Conservation (phyloP, 2,113 vertebrate genomes). For the Halcyon malimbica region DNA sequence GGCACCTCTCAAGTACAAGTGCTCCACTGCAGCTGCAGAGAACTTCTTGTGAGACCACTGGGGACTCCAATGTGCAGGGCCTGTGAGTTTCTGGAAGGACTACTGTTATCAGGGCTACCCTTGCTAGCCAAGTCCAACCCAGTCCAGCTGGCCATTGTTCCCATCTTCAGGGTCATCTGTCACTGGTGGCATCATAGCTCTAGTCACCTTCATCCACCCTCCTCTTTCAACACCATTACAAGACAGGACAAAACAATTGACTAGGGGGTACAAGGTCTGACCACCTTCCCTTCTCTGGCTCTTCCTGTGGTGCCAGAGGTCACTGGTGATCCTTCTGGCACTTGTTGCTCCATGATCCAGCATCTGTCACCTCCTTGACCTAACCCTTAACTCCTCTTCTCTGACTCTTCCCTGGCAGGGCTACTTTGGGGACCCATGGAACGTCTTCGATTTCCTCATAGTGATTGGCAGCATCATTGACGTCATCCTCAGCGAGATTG, state of each 20-base stretch:
- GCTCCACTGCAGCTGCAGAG: background rate
- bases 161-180: background rate
- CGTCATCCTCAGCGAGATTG: constrained; percentile 95
- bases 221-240: background rate
- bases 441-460: constrained; percentile 97
- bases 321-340: background rate
- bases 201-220: background rate
- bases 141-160: background rate
- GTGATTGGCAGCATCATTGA: constrained; percentile 96
- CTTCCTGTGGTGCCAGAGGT: background rate
- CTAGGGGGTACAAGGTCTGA: background rate
- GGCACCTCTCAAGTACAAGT: background rate
- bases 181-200: background rate
- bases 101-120: background rate
- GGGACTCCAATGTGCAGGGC: background rate
- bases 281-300: background rate
- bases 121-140: background rate
- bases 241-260: background rate
- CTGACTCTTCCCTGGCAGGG: constrained; percentile 75
- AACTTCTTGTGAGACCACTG: background rate
- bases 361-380: background rate
- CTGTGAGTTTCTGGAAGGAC: background rate
- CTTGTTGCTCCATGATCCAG: background rate
- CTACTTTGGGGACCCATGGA: constrained; percentile 99
- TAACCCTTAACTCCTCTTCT: background rate